Percentiles rank a stretch among this genome's conserved stretches.
phyloP scores from a whole-genome alignment of 2,113 vertebrate species.

The Grallaria varia region DNA sequence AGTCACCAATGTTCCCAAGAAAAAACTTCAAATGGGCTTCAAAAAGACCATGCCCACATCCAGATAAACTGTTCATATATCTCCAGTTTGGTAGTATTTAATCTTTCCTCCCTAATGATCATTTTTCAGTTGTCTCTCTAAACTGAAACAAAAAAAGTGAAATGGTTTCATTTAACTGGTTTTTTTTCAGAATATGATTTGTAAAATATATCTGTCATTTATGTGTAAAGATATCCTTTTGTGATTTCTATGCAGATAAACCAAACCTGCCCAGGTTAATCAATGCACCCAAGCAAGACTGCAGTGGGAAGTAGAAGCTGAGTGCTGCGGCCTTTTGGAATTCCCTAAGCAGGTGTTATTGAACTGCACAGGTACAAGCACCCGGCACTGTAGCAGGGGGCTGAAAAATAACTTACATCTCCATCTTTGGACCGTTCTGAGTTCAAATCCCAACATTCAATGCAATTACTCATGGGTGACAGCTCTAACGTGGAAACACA shows the following conservation, averaged over 20 bases:
- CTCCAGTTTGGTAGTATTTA: not conserved
- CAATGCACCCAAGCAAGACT: not conserved
- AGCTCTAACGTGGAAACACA: not conserved
- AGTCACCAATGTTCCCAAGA: not conserved
- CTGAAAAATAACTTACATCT: not conserved
- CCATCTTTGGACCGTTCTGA: not conserved
- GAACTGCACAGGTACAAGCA: not conserved
- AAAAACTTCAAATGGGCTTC: not conserved
- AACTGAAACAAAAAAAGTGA: not conserved
- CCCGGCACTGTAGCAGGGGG: not conserved
- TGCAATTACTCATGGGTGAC: not conserved
- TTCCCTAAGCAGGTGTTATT: not conserved
- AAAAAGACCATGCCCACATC: not conserved
- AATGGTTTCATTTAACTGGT: not conserved
- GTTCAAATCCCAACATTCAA: not conserved
- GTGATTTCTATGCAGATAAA: not conserved
- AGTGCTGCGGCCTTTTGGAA: not conserved
- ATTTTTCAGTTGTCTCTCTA: not conserved
- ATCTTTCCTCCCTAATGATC: not conserved
- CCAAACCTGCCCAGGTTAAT: not conserved
- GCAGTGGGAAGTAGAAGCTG: not conserved
- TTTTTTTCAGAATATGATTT: not conserved
- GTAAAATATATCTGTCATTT: not conserved
- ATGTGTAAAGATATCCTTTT: not conserved
- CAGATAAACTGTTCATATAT: not conserved